Conservation (phyloP, 1,140 invertebrate species). For the Anastatus disparis region DNA sequence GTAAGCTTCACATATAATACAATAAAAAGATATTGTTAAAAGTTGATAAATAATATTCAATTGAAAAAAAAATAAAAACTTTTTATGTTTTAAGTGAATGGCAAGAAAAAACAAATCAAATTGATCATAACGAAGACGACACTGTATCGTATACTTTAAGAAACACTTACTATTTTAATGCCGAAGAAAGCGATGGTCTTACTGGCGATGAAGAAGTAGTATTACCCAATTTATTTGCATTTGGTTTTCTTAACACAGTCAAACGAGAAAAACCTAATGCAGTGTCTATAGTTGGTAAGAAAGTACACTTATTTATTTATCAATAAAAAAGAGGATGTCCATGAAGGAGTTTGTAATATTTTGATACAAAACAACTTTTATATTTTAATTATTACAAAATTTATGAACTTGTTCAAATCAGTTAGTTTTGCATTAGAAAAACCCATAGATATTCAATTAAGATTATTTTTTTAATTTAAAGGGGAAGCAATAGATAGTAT, state of each 20-base stretch:
- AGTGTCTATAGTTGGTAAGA: neutral
- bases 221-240: neutral
- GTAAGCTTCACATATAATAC: constrained; percentile 67
- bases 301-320: neutral
- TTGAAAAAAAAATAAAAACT: neutral
- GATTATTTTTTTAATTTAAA: constrained; percentile 1
- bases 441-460: neutral
- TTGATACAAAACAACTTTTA: no score
- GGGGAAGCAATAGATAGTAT: constrained; percentile 63
- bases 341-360: no score
- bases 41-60: neutral
- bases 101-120: constrained; percentile 3
- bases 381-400: no score
- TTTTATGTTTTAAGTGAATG: constrained; percentile 6
- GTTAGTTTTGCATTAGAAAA: no score
- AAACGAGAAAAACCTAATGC: neutral
- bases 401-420: no score
- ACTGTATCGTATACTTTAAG: neutral
- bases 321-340: no score
- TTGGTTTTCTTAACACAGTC: neutral
- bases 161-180: constrained; percentile 5
- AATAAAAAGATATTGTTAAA: neutral
- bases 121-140: constrained; percentile 24
- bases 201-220: constrained; percentile 6
- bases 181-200: neutral